A percentile compares a stretch with the other conserved stretches of the same genome.
Evolutionary conservation across 2,797 vertebrate genomes (phyloP).

Genomic region (Numenius phaeopus): DNA sequence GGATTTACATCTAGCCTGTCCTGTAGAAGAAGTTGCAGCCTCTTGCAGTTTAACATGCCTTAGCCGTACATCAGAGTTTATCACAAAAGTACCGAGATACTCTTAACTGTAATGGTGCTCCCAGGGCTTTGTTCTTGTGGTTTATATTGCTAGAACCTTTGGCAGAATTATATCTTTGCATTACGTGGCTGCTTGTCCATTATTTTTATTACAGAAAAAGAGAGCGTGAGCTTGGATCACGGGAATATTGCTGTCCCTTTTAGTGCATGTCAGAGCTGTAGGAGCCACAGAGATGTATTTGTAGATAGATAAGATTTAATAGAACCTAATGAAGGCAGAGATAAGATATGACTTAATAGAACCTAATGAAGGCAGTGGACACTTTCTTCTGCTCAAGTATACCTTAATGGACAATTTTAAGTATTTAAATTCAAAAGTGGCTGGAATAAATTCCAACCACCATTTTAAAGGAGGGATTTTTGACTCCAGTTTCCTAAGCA

Average conservation of each 20-base stretch:
- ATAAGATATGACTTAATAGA: background rate
- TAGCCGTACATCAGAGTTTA: background rate
- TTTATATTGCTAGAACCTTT: background rate
- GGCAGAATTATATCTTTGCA: background rate
- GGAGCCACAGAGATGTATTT: background rate
- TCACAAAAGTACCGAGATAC: background rate
- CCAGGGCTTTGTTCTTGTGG: background rate
- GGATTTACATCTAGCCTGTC: background rate
- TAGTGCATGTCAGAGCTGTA: background rate
- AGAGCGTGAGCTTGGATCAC: background rate
- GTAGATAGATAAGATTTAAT: background rate
- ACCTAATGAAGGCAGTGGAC: background rate
- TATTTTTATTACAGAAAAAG: background rate
- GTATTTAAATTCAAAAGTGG: background rate
- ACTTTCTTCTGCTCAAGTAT: background rate
- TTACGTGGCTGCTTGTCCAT: background rate
- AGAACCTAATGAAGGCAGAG: background rate
- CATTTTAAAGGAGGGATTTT: background rate
- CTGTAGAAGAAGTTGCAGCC: background rate
- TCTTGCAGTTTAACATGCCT: background rate
- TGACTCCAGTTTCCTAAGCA: background rate
- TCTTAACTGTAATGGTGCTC: background rate
- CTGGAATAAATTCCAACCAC: background rate
- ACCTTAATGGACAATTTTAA: background rate
- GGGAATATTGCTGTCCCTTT: background rate